Percentiles rank a stretch among this genome's conserved stretches.
These are phyloP conservation scores for Emydocephalus ijimae DNA, from an alignment of 2,113 vertebrate species.

Conservation along the genomic window DNA sequence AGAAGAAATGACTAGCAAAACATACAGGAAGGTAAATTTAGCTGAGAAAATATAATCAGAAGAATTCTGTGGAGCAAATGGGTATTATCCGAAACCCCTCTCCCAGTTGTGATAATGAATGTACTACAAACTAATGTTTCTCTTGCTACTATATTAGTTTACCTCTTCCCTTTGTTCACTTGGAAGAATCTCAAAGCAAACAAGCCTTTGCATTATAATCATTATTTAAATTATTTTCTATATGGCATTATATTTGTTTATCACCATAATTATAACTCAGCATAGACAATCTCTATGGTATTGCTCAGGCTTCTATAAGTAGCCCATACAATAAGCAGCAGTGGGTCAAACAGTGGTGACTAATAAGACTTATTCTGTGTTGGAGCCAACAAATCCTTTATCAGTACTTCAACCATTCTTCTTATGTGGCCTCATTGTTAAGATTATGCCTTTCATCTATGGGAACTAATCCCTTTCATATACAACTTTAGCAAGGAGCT, in stretches of 20 bases:
- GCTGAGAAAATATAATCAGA: conserved; percentile 36
- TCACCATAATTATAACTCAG: conserved; percentile 28
- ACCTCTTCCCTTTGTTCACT: conserved; percentile 12
- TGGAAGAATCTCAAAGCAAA: conserved; percentile 27
- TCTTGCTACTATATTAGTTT: conserved; percentile 27
- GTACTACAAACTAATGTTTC: conserved; percentile 41
- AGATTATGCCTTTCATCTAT: conserved; percentile 79
- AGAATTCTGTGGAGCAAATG: conserved; percentile 37
- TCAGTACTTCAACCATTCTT: conserved; percentile 74
- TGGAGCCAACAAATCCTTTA: conserved; percentile 74
- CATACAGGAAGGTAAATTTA: neutral
- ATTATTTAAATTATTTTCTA: conserved; percentile 16
- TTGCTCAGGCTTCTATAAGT: conserved; percentile 21
- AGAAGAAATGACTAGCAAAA: conserved; percentile 9
- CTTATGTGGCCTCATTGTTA: conserved; percentile 74
- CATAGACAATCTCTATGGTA: conserved; percentile 21
- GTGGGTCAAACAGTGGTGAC: conserved; percentile 65
- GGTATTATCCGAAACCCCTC: conserved; percentile 41
- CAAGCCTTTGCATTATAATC: conserved; percentile 32
- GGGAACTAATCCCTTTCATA: conserved; percentile 76
- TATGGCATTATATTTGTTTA: conserved; percentile 40
- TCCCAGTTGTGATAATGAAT: conserved; percentile 58
- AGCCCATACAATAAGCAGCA: conserved; percentile 54
- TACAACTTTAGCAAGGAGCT: conserved; percentile 78
- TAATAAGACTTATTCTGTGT: conserved; percentile 73